phyloP scores from a whole-genome alignment of 2,797 vertebrate genomes.

The Lophotriccus pileatus region DNA sequence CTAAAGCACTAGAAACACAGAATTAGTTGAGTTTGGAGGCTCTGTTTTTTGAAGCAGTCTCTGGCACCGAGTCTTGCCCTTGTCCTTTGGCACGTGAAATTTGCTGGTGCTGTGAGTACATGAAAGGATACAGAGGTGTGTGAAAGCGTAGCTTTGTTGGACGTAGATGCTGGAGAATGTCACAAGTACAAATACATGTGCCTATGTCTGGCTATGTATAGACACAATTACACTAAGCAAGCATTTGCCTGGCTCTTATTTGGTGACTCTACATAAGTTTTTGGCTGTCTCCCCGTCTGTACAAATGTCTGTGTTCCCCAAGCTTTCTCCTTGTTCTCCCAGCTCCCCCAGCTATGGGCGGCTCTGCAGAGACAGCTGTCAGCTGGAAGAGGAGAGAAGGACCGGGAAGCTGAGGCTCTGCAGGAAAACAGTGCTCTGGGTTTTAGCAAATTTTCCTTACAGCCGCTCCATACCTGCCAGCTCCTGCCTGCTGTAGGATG shows the following conservation, averaged over 20 bases:
- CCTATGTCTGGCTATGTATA: not conserved
- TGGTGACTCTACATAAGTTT: not conserved
- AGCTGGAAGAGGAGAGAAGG: not conserved
- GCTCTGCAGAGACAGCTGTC: not conserved
- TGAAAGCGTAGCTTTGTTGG: not conserved
- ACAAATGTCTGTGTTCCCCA: not conserved
- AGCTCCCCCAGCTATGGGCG: not conserved
- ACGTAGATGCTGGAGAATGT: not conserved
- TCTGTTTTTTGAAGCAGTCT: not conserved
- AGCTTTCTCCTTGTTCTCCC: not conserved
- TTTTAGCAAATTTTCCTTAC: not conserved
- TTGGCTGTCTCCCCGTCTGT: not conserved
- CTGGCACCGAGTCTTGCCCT: not conserved
- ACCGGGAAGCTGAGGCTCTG: not conserved
- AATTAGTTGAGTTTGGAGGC: not conserved
- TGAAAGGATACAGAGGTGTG: not conserved
- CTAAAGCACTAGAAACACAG: not conserved
- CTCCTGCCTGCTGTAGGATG: constrained; percentile 16
- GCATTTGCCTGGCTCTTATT: not conserved
- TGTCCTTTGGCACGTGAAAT: not conserved
- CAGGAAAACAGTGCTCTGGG: not conserved
- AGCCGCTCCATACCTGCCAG: not conserved
- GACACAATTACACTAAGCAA: not conserved
- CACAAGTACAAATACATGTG: not conserved
- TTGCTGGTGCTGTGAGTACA: not conserved